Conservation (phyloP, 2,797 vertebrate species). For the Lophius americanus region DNA sequence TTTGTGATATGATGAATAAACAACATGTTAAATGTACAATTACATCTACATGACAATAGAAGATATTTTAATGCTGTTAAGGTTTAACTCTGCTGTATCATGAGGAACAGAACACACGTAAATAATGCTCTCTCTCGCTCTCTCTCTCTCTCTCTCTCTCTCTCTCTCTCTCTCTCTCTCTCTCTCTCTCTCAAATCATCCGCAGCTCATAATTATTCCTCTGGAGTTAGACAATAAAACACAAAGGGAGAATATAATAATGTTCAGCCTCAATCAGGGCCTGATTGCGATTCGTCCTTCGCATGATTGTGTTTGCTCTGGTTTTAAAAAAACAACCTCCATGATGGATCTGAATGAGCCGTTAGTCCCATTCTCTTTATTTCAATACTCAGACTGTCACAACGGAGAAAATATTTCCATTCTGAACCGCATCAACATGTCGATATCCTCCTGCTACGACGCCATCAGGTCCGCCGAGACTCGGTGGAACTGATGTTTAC, state of each 20-base stretch:
- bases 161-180: neutral
- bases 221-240: neutral
- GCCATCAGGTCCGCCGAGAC: no score
- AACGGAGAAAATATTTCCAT: constrained; percentile 85
- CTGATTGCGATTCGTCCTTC: constrained; percentile 37
- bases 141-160: neutral
- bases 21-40: no score
- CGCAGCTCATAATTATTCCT: no score
- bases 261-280: constrained; percentile 33
- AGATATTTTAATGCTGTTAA: no score
- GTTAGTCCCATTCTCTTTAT: constrained; percentile 55
- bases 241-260: neutral
- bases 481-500: constrained; percentile 25
- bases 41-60: no score
- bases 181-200: neutral
- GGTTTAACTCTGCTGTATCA: no score
- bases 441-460: constrained; percentile 63
- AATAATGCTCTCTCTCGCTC: constrained; percentile 6
- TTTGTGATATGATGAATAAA: no score
- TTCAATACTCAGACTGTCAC: constrained; percentile 78
- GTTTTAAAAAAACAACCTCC: no score
- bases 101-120: neutral
- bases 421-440: constrained; percentile 66
- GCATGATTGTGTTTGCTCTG: no score
- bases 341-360: constrained; percentile 51